Evolutionary conservation across 2,797 vertebrate genomes (phyloP).

Genomic region (Hypotaenidia okinawae): DNA sequence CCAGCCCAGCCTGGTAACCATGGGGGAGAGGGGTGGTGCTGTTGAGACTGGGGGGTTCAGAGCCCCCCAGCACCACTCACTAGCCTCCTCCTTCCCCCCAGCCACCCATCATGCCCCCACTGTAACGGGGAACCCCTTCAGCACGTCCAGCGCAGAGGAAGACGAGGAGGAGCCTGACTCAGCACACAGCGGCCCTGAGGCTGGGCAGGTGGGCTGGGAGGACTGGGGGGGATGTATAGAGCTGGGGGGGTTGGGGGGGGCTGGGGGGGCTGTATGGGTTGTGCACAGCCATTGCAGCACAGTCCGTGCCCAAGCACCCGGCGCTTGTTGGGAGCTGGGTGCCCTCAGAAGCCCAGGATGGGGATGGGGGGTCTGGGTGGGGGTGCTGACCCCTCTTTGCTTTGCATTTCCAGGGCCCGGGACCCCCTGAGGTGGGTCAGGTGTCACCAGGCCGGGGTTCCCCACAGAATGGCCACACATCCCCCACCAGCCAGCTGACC

Average conservation of each 20-base stretch:
- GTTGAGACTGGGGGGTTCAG: fast-evolving
- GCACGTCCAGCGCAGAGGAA: not conserved
- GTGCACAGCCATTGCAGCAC: fast-evolving
- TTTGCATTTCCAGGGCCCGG: not conserved
- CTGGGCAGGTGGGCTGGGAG: constrained; percentile 4
- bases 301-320: not conserved
- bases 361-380: not conserved
- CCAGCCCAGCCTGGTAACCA: not conserved
- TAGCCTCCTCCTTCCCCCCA: not conserved
- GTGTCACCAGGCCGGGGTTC: not conserved
- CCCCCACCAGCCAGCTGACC: constrained; percentile 67
- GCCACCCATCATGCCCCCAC: too few relatives aligned
- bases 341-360: not conserved
- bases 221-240: not conserved
- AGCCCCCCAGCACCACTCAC: not conserved
- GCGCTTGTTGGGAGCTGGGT: not conserved
- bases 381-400: not conserved
- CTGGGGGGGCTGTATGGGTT: fast-evolving
- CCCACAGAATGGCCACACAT: constrained; percentile 15
- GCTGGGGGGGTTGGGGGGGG: too few relatives aligned
- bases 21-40: fast-evolving
- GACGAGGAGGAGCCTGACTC: not conserved
- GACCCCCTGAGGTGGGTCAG: not conserved
- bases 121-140: not conserved
- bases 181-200: fast-evolving